Evolutionary conservation across 2,888 invertebrate genomes (phyloP).

Genomic region (Cataglyphis altisquamis): DNA sequence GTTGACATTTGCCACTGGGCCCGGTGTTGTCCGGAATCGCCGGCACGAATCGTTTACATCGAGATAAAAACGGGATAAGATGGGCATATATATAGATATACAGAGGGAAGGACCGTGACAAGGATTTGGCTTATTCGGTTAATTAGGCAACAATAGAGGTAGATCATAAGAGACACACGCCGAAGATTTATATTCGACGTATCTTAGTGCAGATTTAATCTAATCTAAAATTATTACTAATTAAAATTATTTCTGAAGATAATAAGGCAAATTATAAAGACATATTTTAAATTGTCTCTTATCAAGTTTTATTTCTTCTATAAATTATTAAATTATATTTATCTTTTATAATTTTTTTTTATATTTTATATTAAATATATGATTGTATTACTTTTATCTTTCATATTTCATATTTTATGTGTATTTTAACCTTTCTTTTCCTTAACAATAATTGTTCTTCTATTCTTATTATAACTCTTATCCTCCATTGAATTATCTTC

Average conservation of each 20-base stretch:
- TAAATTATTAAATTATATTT: neutral
- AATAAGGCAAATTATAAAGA: neutral
- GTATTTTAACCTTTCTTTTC: neutral
- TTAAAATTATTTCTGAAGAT: neutral
- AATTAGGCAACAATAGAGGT: slow-evolving; percentile 34
- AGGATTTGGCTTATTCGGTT: slow-evolving; percentile 41
- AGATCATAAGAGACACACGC: neutral
- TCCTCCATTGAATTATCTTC: neutral
- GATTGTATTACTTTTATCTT: neutral
- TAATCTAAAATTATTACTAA: neutral
- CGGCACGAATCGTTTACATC: slow-evolving; percentile 54
- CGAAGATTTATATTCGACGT: neutral
- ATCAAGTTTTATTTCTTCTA: neutral
- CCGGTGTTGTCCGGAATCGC: slow-evolving; percentile 48
- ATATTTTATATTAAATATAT: neutral
- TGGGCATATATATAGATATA: slow-evolving; percentile 14
- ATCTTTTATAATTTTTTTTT: neutral
- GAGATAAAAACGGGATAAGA: slow-evolving; percentile 49
- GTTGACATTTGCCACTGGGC: slow-evolving; percentile 58
- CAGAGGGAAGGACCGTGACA: slow-evolving; percentile 22
- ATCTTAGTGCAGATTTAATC: neutral
- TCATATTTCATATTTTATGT: neutral
- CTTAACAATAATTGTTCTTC: neutral
- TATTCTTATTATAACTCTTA: neutral
- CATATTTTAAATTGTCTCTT: neutral